A percentile compares a stretch with the other conserved stretches of the same genome.
These are phyloP conservation scores for Stomatorhinus walkeri DNA, from an alignment of 2,797 vertebrate species.

Conservation along the genomic window DNA sequence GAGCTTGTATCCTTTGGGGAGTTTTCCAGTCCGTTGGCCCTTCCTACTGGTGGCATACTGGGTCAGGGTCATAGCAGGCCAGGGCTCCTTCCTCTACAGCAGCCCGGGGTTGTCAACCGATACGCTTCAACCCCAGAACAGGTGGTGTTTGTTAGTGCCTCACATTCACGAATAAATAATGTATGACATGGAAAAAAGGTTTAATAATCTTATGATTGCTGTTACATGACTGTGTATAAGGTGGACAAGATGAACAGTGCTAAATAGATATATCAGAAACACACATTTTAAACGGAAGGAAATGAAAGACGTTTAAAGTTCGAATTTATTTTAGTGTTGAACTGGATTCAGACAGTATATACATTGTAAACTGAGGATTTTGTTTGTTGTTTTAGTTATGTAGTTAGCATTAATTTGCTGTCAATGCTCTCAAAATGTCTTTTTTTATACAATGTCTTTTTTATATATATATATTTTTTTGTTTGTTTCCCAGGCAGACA, in stretches of 20 bases:
- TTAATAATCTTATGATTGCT: slow-evolving; percentile 3
- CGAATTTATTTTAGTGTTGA: background rate
- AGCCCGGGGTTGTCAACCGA: background rate
- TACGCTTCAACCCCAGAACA: background rate
- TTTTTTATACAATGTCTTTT: background rate
- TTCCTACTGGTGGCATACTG: background rate
- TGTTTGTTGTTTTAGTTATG: background rate
- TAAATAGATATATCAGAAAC: background rate
- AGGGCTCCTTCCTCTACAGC: background rate
- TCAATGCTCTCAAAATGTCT: background rate
- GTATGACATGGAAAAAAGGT: background rate
- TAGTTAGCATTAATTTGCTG: background rate
- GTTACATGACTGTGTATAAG: background rate
- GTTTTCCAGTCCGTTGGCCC: background rate
- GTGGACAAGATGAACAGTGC: background rate
- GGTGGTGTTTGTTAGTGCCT: background rate
- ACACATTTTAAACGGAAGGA: background rate
- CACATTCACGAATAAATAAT: background rate
- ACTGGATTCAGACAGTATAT: background rate
- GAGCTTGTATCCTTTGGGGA: background rate
- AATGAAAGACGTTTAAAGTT: background rate
- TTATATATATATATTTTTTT: background rate
- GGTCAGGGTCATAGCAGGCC: background rate
- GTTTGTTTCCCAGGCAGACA: background rate
- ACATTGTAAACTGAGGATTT: background rate